Evolutionary conservation across 2,888 invertebrate species (phyloP).

Genomic region (Zootermopsis nevadensis): DNA sequence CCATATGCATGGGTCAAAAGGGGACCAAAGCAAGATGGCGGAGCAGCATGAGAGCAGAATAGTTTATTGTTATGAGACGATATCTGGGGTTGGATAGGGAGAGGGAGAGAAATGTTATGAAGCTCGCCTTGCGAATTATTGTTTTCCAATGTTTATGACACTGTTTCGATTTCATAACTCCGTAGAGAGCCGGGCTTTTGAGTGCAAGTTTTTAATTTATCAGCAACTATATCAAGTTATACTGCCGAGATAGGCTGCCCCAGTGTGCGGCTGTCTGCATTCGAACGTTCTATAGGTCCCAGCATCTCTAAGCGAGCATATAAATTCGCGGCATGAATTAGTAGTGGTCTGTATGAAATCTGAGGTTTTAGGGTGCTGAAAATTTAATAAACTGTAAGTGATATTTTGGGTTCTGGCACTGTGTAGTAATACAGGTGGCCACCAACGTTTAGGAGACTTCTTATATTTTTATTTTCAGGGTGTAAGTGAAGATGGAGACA

Average conservation of each 20-base stretch:
- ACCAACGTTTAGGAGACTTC: no score
- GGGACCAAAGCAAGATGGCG: slow-evolving; percentile 32
- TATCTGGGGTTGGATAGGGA: not conserved
- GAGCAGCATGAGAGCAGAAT: slow-evolving; percentile 3
- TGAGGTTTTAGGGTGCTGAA: no score
- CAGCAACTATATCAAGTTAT: slow-evolving; percentile 61
- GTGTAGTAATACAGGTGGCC: no score
- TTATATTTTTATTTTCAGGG: no score
- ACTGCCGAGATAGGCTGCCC: slow-evolving; percentile 51
- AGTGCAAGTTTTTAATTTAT: slow-evolving; percentile 66
- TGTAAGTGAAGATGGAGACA: no score
- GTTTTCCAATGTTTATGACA: slow-evolving; percentile 66
- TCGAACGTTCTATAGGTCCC: not conserved
- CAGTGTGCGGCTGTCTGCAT: not conserved
- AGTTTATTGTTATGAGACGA: slow-evolving; percentile 43
- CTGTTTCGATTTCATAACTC: slow-evolving; percentile 67
- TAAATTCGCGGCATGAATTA: no score
- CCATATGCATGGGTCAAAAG: not conserved
- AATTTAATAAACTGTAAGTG: no score
- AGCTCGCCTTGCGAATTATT: slow-evolving; percentile 60
- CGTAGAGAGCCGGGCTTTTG: slow-evolving; percentile 54
- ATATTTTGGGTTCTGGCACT: no score
- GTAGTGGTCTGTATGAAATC: no score
- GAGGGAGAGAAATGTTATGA: slow-evolving; percentile 35
- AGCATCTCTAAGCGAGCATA: no score